Percentiles rank a stretch among this genome's conserved stretches.
These are phyloP conservation scores for Anthopleura sola DNA, from an alignment of 64 coral and sea anemone genomes.

Conservation along the genomic window DNA sequence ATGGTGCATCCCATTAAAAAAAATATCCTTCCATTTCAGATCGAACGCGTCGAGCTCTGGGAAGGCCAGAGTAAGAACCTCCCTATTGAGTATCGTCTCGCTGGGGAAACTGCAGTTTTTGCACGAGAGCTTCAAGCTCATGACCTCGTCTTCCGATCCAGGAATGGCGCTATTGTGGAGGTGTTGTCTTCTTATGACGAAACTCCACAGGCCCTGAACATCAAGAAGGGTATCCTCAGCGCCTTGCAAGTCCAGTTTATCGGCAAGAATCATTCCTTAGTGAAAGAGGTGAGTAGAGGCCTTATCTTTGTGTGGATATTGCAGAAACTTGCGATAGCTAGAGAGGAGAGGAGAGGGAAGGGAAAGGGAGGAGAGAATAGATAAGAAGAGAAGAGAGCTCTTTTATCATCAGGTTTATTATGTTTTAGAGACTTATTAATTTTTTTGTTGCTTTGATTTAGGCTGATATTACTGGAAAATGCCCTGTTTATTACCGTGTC, in stretches of 20 bases:
- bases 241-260: conserved; percentile 69
- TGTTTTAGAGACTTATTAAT: no score
- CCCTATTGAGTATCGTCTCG: conserved; percentile 51
- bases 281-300: conserved; percentile 80
- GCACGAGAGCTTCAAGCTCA: conserved; percentile 93
- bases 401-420: background rate
- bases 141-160: conserved; percentile 71
- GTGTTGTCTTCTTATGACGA: conserved; percentile 49
- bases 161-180: conserved; percentile 40
- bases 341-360: no score
- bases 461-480: conserved; percentile 80
- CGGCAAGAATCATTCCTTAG: background rate
- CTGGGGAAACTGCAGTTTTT: conserved; percentile 69
- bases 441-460: background rate
- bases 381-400: conserved; percentile 2
- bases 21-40: conserved; percentile 30
- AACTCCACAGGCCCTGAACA: conserved; percentile 45
- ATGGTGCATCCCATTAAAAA: no score
- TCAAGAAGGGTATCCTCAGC: conserved; percentile 86
- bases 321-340: no score
- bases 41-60: conserved; percentile 90
- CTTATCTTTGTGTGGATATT: no score
- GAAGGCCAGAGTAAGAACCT: conserved; percentile 93
- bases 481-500: conserved; percentile 60
- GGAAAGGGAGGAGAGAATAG: no score